Evolutionary conservation across 2,113 vertebrate species (phyloP).

Genomic region (Halichoeres trimaculatus): DNA sequence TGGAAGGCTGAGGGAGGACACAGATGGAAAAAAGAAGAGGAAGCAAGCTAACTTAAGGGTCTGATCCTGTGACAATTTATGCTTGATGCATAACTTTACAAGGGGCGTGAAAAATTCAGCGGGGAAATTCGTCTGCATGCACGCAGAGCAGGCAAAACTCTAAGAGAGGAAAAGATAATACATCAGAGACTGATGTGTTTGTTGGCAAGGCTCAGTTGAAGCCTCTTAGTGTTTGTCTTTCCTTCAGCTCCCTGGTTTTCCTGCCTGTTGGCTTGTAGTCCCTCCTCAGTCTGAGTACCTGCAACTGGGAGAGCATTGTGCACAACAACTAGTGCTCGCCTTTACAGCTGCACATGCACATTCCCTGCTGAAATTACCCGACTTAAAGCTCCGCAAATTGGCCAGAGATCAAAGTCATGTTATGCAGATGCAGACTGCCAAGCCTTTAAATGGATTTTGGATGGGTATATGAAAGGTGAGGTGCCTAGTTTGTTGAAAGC

Average conservation of each 20-base stretch:
- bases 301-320: conserved; percentile 60
- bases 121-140: conserved; percentile 30
- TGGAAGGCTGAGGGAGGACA: conserved; percentile 55
- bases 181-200: conserved; percentile 18
- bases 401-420: conserved; percentile 43
- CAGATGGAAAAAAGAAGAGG: conserved; percentile 32
- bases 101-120: conserved; percentile 44
- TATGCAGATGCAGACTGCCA: conserved; percentile 10
- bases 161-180: conserved; percentile 23
- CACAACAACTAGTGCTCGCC: conserved; percentile 4
- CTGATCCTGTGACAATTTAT: conserved; percentile 49
- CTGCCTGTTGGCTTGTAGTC: conserved; percentile 40
- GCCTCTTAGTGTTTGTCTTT: conserved; percentile 59
- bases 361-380: conserved; percentile 34
- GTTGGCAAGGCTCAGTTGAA: conserved; percentile 16
- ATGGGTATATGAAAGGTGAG: conserved; percentile 1
- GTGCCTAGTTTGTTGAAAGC: not conserved
- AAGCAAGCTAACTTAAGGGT: conserved; percentile 43
- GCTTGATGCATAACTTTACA: conserved; percentile 45
- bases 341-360: conserved; percentile 25
- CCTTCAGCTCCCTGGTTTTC: conserved; percentile 21
- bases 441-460: conserved; percentile 21
- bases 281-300: conserved; percentile 7
- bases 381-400: conserved; percentile 19
- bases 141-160: conserved; percentile 35